Percentiles rank a stretch among this genome's conserved stretches.
These are phyloP conservation scores for Lophotis ruficrista DNA, from an alignment of 2,113 vertebrate species.

Conservation along the genomic window DNA sequence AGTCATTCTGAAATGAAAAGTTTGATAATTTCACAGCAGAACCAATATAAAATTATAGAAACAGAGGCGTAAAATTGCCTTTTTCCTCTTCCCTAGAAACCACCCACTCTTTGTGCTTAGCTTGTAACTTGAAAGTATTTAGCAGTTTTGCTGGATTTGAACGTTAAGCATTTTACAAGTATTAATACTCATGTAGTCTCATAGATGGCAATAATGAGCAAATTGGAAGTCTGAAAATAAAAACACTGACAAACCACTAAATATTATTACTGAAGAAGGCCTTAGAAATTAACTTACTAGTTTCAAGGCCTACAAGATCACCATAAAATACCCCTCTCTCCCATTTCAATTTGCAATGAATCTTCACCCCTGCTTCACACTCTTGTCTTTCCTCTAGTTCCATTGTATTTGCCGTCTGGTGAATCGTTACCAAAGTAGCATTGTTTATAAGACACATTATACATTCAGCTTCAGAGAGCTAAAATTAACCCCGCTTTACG, in stretches of 20 bases:
- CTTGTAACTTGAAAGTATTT: not conserved
- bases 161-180: not conserved
- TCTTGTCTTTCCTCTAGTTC: not conserved
- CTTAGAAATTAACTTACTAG: not conserved
- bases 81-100: not conserved
- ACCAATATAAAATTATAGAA: not conserved
- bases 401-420: not conserved
- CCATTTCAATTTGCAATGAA: not conserved
- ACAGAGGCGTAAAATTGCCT: not conserved
- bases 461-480: not conserved
- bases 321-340: not conserved
- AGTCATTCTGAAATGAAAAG: not conserved
- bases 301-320: not conserved
- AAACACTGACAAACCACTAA: not conserved
- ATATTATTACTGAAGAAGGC: not conserved
- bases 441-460: not conserved
- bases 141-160: not conserved
- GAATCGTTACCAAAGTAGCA: not conserved
- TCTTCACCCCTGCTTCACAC: not conserved
- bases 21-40: not conserved
- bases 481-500: not conserved
- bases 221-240: not conserved
- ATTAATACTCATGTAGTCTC: not conserved
- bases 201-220: not conserved
- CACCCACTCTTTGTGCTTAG: not conserved